These are phyloP conservation scores for pig (Sus scrofa) DNA, from an alignment of 2,113 vertebrate species.

Conservation along the genomic window T2T-Sscrofa CM000825.6:65044001-65044500, in stretches of 20 bases:
- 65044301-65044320: neutral
- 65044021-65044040: neutral
- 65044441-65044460: no score
- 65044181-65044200: neutral
- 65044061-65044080: neutral
- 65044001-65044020: neutral
- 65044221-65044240: neutral
- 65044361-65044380: no score
- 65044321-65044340: neutral
- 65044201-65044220: rapidly evolving
- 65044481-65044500: no score
- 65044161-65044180: neutral
- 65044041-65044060: neutral
- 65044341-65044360: no score
- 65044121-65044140: neutral
- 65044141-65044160: neutral
- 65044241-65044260: neutral
- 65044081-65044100: neutral
- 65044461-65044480: no score
- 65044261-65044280: neutral
- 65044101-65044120: neutral
- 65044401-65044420: no score
- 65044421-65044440: no score
- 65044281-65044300: neutral
- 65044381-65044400: no score